Percentiles rank a stretch among this genome's conserved stretches.
Conservation (phyloP, 2,888 invertebrate genomes). For the Amblyjoppa proteus region DNA sequence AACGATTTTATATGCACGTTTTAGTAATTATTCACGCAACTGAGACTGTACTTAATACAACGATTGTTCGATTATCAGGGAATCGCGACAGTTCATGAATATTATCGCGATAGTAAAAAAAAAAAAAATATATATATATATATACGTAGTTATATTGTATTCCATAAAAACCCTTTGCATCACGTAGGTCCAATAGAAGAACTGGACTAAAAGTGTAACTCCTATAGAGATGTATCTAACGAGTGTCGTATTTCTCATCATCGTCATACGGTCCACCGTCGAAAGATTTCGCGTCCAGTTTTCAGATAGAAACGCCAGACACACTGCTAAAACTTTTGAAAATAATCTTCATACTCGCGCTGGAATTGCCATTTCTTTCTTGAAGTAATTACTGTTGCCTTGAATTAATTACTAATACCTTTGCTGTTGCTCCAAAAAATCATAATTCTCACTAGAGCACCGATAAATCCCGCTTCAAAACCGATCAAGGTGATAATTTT, state of each 20-base stretch:
- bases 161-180: neutral
- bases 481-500: neutral
- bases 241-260: neutral
- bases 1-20: too few relatives aligned
- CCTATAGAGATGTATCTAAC: neutral
- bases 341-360: neutral
- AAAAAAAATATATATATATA: constrained; percentile 8
- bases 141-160: neutral
- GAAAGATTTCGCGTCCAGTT: neutral
- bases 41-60: too few relatives aligned
- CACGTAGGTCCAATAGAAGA: neutral
- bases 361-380: neutral
- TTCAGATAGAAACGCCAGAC: neutral
- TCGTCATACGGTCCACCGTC: neutral
- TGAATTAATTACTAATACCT: neutral
- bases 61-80: neutral
- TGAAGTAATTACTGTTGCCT: neutral
- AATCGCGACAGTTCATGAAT: constrained; percentile 35
- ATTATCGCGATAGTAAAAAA: too few relatives aligned
- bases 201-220: neutral
- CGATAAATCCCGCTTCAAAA: neutral
- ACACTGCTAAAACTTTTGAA: neutral
- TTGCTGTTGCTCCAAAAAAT: neutral
- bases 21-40: too few relatives aligned
- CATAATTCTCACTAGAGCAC: neutral